Conservation (phyloP, 2,113 vertebrate genomes). For the Mionectes macconnelli region DNA sequence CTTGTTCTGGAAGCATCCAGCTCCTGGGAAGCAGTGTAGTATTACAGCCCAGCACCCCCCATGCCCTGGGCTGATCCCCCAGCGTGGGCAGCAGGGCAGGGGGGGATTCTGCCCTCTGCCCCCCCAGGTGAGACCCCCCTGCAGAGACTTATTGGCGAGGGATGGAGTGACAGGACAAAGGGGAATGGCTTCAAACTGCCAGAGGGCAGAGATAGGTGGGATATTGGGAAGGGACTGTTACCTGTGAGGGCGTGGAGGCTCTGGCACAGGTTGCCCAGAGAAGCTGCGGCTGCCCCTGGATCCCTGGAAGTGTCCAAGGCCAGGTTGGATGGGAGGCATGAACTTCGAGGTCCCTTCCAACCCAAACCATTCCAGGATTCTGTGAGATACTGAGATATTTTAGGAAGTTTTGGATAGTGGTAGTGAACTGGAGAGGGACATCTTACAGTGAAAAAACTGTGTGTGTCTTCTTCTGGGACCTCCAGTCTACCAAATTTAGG, state of each 20-base stretch:
- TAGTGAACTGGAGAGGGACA: neutral
- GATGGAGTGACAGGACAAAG: fast-evolving
- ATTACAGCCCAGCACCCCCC: neutral
- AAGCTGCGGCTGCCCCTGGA: neutral
- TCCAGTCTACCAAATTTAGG: neutral
- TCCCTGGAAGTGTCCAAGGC: neutral
- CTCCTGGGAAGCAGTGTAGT: neutral
- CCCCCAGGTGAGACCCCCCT: neutral
- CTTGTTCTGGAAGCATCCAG: neutral
- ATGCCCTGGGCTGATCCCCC: neutral
- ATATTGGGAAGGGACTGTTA: fast-evolving
- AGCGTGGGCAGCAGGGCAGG: neutral
- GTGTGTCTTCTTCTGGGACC: neutral
- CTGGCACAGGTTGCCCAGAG: neutral
- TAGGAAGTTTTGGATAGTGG: neutral
- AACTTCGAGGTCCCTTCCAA: neutral
- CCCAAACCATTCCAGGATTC: neutral
- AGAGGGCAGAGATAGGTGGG: fast-evolving
- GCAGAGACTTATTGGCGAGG: neutral
- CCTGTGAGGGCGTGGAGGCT: fast-evolving
- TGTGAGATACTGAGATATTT: neutral
- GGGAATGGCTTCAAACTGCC: fast-evolving
- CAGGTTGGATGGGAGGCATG: fast-evolving
- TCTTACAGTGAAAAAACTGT: neutral
- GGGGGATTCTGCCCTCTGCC: neutral